A percentile compares a stretch with the other conserved stretches of the same genome.
Evolutionary conservation across 1,140 invertebrate species (phyloP).

Genomic region (Papilio glaucus): DNA sequence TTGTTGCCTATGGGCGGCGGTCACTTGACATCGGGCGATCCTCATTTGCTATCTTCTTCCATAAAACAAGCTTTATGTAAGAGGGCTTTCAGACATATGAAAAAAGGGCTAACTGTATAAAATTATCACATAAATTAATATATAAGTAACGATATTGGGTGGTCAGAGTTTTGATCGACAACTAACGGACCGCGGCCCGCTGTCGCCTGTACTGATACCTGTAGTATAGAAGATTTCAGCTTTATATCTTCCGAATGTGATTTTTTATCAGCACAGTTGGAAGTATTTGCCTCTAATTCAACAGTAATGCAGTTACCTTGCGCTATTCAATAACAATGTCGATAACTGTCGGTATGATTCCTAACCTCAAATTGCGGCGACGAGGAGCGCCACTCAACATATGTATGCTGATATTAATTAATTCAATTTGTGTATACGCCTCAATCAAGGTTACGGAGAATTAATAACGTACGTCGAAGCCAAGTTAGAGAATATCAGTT

Average conservation of each 20-base stretch:
- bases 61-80: no score
- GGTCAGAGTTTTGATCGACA: no score
- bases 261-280: background rate
- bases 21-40: no score
- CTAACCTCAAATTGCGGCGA: constrained; percentile 5
- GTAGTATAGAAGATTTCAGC: no score
- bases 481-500: background rate
- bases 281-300: background rate
- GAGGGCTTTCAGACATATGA: no score
- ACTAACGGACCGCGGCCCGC: no score
- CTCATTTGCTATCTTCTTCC: no score
- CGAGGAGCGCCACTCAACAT: background rate
- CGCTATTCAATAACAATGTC: background rate
- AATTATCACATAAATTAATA: no score
- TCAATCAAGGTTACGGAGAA: background rate
- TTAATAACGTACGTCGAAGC: constrained; percentile 1
- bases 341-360: background rate
- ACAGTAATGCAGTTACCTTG: background rate
- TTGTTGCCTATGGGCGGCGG: no score
- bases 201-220: no score
- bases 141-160: no score
- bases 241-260: background rate
- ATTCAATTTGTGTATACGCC: constrained; percentile 3
- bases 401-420: background rate
- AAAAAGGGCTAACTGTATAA: no score